Evolutionary conservation across 2,888 invertebrate genomes (phyloP), one percentile per base, ranked within the genome.

Genomic region (Mythimna pallens): DNA sequence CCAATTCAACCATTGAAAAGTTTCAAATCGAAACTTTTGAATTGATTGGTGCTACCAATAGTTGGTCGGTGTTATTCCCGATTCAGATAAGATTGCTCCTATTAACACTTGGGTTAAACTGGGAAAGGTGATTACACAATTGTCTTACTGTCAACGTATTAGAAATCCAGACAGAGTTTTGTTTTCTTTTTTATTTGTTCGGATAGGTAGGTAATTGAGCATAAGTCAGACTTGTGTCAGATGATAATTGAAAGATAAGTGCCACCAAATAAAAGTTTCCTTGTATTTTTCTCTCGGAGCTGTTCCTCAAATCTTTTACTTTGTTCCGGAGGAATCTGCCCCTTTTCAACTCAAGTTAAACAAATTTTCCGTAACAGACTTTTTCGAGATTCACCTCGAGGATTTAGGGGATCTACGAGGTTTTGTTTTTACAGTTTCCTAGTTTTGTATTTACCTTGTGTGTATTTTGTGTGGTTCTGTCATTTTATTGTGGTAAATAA

Each of bases 291-390:
- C 88, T 88, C 89, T 88, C 85, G 89, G 88, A 90, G 87, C 89
- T 88, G 91, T 90, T 89, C 82, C 88, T 92, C 89, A 93, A 94
- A 94, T 94, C 92, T 93, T 92, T 93, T 92, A 90, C 92, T 92
- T 93, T 91, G 89, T 91, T 90, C 82, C 86, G 83, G 80, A 89
- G 90, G 90, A 89, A 89, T 92, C 89, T 92, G 90, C 90, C 93
- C 94, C 91, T 93, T 94, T 94, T 94, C 93, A 93, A 92, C 91
- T 92, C 83, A 89, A 93, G 92, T 93, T 95, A 94, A 94, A 93
- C 93, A 94, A 94, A 94, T 95, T 95, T 94, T 87, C 92, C 89
- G 89, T 93, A 94, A 94, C 93, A 94, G 94, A 93, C 93, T 94
- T 94, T 93, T 90, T 90, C 89, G 92, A 90, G 93, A 91, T 92